These are phyloP conservation scores for Drosophila lacicola DNA, from an alignment of 2,888 invertebrate genomes.

Conservation along the genomic window DNA sequence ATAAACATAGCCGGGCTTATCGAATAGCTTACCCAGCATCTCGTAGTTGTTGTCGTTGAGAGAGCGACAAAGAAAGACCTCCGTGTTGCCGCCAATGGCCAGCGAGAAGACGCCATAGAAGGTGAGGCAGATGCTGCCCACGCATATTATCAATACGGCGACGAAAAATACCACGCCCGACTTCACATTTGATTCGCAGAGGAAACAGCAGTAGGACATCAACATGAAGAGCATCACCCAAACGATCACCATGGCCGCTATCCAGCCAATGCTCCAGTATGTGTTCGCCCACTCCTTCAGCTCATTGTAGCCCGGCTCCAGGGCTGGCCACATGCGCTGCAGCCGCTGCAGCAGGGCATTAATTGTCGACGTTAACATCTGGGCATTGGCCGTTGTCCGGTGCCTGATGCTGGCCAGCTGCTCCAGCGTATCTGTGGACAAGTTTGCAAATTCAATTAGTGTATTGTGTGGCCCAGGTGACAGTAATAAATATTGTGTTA, in stretches of 20 bases:
- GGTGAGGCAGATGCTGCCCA: conserved; percentile 83
- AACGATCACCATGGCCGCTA: conserved; percentile 80
- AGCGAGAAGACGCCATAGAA: conserved; percentile 82
- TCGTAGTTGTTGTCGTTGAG: conserved; percentile 89
- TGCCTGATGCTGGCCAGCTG: conserved; percentile 84
- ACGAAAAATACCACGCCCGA: conserved; percentile 83
- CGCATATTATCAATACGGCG: conserved; percentile 81
- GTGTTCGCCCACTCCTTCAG: conserved; percentile 81
- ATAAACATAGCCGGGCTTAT: conserved; percentile 88
- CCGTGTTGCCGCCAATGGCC: conserved; percentile 84
- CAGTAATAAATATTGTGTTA: conserved; percentile 69
- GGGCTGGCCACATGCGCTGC: conserved; percentile 79
- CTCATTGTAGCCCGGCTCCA: conserved; percentile 81
- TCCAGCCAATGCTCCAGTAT: conserved; percentile 84
- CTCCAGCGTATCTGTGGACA: conserved; percentile 82
- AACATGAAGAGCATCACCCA: conserved; percentile 83
- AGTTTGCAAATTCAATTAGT: conserved; percentile 65
- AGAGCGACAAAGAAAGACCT: conserved; percentile 89
- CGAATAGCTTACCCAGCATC: conserved; percentile 88
- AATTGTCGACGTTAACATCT: conserved; percentile 83
- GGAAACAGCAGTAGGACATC: conserved; percentile 83
- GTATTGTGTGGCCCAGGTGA: conserved; percentile 43
- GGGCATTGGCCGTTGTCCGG: conserved; percentile 84
- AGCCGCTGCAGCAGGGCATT: conserved; percentile 81
- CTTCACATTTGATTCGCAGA: conserved; percentile 84